Percentiles rank a stretch among this genome's conserved stretches.
Conservation (phyloP, 1,140 invertebrate genomes). For the Zaprionus nigranus region DNA sequence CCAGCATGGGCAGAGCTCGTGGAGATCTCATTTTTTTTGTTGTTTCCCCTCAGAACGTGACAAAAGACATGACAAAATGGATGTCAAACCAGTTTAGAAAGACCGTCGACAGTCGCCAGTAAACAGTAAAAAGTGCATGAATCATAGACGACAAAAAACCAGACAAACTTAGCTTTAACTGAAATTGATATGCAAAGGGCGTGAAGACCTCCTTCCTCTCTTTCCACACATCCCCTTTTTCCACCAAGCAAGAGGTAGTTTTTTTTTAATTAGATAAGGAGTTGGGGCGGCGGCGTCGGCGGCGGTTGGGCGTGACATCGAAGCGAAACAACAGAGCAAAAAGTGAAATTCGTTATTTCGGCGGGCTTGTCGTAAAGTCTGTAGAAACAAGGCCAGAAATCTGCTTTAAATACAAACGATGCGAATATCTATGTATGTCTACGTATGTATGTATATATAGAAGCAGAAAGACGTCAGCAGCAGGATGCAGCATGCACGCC, state of each 20-base stretch:
- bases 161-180: constrained; percentile 21
- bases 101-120: constrained; percentile 28
- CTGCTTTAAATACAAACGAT: constrained; percentile 46
- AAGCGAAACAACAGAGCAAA: constrained; percentile 23
- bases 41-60: constrained; percentile 67
- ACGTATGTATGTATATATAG: constrained; percentile 21
- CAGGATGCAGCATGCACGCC: constrained; percentile 37
- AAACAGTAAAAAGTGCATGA: constrained; percentile 48
- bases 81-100: constrained; percentile 72
- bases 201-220: constrained; percentile 25
- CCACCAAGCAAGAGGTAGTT: constrained; percentile 10
- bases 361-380: constrained; percentile 12
- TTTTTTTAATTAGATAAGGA: constrained; percentile 47
- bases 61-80: constrained; percentile 61
- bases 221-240: background rate
- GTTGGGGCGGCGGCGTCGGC: constrained; percentile 19
- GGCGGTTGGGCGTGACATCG: constrained; percentile 35
- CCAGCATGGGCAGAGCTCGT: constrained; percentile 44
- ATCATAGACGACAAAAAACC: constrained; percentile 61
- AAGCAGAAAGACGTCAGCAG: constrained; percentile 73
- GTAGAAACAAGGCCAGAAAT: constrained; percentile 28
- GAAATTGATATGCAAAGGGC: constrained; percentile 70
- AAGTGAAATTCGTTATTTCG: constrained; percentile 43
- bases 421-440: constrained; percentile 40
- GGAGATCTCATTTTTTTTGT: constrained; percentile 71